Evolutionary conservation across 2,113 vertebrate genomes (phyloP), one percentile per base, ranked within the genome.

Genomic region (Phaethornis superciliosus): DNA sequence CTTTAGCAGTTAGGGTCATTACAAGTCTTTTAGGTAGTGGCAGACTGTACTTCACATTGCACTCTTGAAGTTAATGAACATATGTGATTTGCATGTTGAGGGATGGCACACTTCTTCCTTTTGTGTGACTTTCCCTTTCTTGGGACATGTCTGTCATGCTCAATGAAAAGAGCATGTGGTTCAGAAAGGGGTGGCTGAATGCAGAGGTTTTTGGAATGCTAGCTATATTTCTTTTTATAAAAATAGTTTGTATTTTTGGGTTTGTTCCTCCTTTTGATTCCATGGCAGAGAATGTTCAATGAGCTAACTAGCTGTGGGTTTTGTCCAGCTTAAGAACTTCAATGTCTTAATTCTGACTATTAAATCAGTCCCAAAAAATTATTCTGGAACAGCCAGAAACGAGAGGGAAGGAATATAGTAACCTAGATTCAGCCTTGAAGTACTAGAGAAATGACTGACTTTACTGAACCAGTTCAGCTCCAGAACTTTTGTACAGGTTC

Each of bases 21-120:
- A 84, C 60, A 96, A 95, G 84, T 94, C 91, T 94, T 95, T 95
- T 72, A 85, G 84, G 60, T 87, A 78, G 95, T 92, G 79, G 89
- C 93, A 97, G 96, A 94, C 94, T 92, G 85, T 92, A 88, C 96
- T 97, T 97, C 95, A 96, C 85, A 81, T 88, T 60, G 82, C 92
- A 92, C 92, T 96, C 92, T 95, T 85, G 88, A 96, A 96, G 95
- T 96, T 96, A 97, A 97, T 97, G 94, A 97, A 96, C 94, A 96
- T 93, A 89, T 97, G 96, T 95, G 95, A 96, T 96, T 97, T 97
- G 96, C 96, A 96, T 96, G 93, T 96, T 51, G 93, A 97, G 74
- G 83, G 75, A 95, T 93, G 94, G 94, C 96, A 96, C 95, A 96
- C 95, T 96, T 96, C 95, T 94, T 96, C 86, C 95, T 87, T 97